phyloP scores from a whole-genome alignment of 2,888 invertebrate species.

The Drosophila siamana region DNA sequence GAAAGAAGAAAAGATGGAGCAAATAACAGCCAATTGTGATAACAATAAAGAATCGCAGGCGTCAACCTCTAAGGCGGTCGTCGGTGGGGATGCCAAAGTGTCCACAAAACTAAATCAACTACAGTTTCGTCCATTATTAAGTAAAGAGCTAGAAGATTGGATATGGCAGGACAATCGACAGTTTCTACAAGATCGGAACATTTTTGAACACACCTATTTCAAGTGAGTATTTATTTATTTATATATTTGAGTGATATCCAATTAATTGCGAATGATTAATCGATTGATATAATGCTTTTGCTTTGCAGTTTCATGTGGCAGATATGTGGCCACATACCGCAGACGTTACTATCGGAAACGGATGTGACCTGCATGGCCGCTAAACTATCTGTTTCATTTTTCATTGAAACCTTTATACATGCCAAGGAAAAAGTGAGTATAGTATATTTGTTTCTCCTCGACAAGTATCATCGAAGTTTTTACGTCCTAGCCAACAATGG shows the following conservation, averaged over 20 bases:
- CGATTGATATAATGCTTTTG: not conserved
- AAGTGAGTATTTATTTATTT: slow-evolving; percentile 88
- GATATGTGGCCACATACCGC: slow-evolving; percentile 96
- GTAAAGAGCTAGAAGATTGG: slow-evolving; percentile 94
- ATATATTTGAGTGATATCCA: too few species aligned
- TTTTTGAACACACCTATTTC: slow-evolving; percentile 98
- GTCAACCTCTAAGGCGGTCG: slow-evolving; percentile 68
- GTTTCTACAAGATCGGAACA: slow-evolving; percentile 97
- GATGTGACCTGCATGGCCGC: slow-evolving; percentile 94
- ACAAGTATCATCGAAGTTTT: not conserved
- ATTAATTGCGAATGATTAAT: not conserved
- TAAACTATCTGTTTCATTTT: slow-evolving; percentile 96
- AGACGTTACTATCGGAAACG: slow-evolving; percentile 92
- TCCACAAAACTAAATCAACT: slow-evolving; percentile 10
- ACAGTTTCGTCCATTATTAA: slow-evolving; percentile 81
- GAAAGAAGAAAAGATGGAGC: slow-evolving; percentile 45
- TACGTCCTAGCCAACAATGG: slow-evolving; percentile 92
- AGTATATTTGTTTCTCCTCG: not conserved
- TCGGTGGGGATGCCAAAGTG: slow-evolving; percentile 42
- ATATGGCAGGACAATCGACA: slow-evolving; percentile 99
- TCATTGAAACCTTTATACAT: slow-evolving; percentile 98
- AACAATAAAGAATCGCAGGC: slow-evolving; percentile 65
- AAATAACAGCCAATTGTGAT: slow-evolving; percentile 83
- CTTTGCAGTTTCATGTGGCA: slow-evolving; percentile 97
- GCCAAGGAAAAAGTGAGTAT: slow-evolving; percentile 94